Evolutionary conservation across 2,888 invertebrate species (phyloP), one percentile per base, ranked within the genome.

Genomic region (Drosophila nr. perissopoda): DNA sequence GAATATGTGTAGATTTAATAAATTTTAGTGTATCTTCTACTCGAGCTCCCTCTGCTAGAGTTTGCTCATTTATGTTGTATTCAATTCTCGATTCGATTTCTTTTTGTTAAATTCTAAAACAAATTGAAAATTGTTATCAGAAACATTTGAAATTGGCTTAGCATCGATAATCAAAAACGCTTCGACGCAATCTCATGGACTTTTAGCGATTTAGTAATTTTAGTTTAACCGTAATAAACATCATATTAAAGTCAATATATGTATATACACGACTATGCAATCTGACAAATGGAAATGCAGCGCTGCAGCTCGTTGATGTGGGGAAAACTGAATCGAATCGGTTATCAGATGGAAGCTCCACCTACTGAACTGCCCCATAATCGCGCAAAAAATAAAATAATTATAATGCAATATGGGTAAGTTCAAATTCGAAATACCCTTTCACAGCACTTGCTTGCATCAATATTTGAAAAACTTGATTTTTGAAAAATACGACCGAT

Each of bases 281-380:
- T 11, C 33, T 4, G 33, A 21, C 29, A 33, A 18, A 27, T 52
- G 51, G 36, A 56, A 42, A 46, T 36, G 52, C 25, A 16, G 2
- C 16, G 51, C 21, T 56, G 61, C 60, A 54, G 54, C 49, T 60
- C 11, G 33, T 18, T 53, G 52, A 21, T 53, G 36, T 38, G 11
- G 8, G 33, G n/a, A 33, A 76, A 83, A 75, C 80, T 80, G 70
- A 74, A 54, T 84, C 64, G 61, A 89, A 81, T 82, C 84, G 61
- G 84, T 87, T 89, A 83, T 87, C 84, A 79, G 67, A 52, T 69
- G 49, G 59, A 29, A 33, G 54, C 25, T 70, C 25, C 68, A 83
- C 79, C 89, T 70, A 21, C 31, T 83, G 79, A 85, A 70, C 82
- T 38, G 38, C 27, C 68, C 46, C 62, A 73, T 81, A 72, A 75